Evolutionary conservation across 2,113 vertebrate species (phyloP), one percentile per base, ranked within the genome.

Genomic region (Otis tarda): DNA sequence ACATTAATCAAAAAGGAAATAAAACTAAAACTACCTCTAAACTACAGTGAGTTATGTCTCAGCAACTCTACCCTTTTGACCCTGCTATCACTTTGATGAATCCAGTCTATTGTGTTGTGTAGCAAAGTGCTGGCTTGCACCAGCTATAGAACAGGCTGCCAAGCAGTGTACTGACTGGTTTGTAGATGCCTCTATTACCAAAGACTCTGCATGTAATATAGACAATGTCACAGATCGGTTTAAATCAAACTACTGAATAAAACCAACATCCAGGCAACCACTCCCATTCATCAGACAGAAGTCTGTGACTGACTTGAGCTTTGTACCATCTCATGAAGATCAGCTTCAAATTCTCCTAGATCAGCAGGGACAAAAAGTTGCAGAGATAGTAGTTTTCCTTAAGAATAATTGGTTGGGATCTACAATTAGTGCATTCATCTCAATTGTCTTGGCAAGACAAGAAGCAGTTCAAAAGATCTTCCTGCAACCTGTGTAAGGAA

Each of bases 1-100:
- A 96, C 70, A 90, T 82, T 87, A 93, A 92, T 89, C 87, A 89
- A 86, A 95, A 95, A 88, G 92, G 93, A 97, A 84, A 95, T 94
- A 87, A 92, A 90, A 93, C 47, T 82, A 61, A 79, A 83, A 82
- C 76, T 87, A 56, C 49, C 47, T 70, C 37, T 80, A 92, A 82
- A 93, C 59, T 71, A 17, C 52, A 25, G 73, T 28, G 27, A 85
- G 45, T 87, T 93, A 73, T 69, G 61, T 57, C 70, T 92, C 92
- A 74, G 91, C 77, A 95, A 60, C n/a, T 28, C 37, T 83, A 65
- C 39, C n/a, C 79, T 95, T 87, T 84, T 87, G 89, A 94, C 89
- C 90, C 19, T 3, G 3, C 23, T 95, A 87, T 76, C 89, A 85
- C 80, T 91, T 87, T 91, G 89, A 95, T 84, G 80, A 95, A 84